Evolutionary conservation across 2,888 invertebrate species (phyloP).

Genomic region (Tholera decimalis): DNA sequence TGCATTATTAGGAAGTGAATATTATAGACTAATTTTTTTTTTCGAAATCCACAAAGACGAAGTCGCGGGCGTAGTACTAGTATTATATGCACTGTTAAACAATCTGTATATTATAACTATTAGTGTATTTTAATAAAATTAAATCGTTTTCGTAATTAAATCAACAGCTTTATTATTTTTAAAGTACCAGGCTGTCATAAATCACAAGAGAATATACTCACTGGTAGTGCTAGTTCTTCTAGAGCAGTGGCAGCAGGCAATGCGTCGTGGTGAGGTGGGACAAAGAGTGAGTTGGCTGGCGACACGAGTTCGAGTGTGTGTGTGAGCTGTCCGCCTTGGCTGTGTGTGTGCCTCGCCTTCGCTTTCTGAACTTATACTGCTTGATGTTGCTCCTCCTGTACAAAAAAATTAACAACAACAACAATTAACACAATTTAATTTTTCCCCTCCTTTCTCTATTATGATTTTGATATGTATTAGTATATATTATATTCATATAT

Average conservation of each 20-base stretch:
- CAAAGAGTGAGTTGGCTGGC: constrained; percentile 86
- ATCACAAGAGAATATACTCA: constrained; percentile 52
- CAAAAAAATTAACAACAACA: neutral
- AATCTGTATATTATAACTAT: too few relatives aligned
- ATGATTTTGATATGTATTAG: too few relatives aligned
- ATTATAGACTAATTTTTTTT: too few relatives aligned
- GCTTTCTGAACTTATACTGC: constrained; percentile 84
- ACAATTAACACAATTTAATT: too few relatives aligned
- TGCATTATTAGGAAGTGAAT: too few relatives aligned
- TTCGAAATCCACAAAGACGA: too few relatives aligned
- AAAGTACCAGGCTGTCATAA: constrained; percentile 18
- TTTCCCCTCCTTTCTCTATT: too few relatives aligned
- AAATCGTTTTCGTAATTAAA: too few relatives aligned
- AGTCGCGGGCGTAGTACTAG: too few relatives aligned
- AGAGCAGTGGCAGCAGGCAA: constrained; percentile 73
- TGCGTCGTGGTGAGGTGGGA: constrained; percentile 82
- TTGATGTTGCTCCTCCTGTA: constrained; percentile 79
- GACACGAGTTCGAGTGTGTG: constrained; percentile 65
- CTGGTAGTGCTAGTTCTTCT: constrained; percentile 67
- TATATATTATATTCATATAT: too few relatives aligned
- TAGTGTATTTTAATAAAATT: too few relatives aligned
- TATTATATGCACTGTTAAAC: too few relatives aligned
- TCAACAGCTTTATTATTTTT: neutral
- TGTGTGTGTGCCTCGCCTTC: constrained; percentile 77
- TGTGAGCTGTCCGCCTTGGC: constrained; percentile 51